Base-by-base conservation (phyloP, 2,797 vertebrate genomes). In the Myripristis jacobus region DNA sequence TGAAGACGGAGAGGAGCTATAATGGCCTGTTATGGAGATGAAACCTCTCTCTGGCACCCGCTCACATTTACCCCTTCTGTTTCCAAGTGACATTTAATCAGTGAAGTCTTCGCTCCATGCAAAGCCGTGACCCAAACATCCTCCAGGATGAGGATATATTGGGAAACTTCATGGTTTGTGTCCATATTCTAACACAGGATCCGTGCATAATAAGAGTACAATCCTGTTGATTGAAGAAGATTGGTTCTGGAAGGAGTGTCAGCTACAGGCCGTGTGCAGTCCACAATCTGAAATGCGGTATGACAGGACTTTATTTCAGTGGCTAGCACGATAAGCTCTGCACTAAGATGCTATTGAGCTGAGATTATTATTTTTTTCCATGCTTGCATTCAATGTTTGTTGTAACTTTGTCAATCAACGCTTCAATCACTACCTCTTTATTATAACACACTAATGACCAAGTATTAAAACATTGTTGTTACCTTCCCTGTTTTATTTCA, bases 371-470 rank as follows among this genome's bases (percentile, higher is more conserved):
- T n/a, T 63, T 75, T 60, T 34, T 79, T 86, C 55, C 55, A 44
- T 0, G 21, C 61, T 64, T 67, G 79, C 82, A 77, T 87, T 82
- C 66, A 79, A 76, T 88, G 82, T 88, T 82, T 76, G 57, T 78
- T 83, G 77, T 87, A 75, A 63, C 73, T 41, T 44, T 81, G 67
- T 87, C 79, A 76, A 87, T 88, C 84, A 85, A 83, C 84, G 85
- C 83, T 89, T 91, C 81, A 88, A 90, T 92, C 91, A 91, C 92
- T 93, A 93, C 92, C 92, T 93, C 92, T 92, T 73, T 88, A 82
- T 87, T 64, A 61, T 66, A 81, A 65, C 53, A 81, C 84, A 79
- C 77, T 89, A 88, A 89, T 86, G 80, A 86, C 81, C 85, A 87
- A 88, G 86, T 89, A 86, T 89, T 87, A 86, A 75, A 84, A 60